These are phyloP conservation scores for Embiotoca jacksoni DNA, from an alignment of 2,113 vertebrate species.

Conservation along the genomic window DNA sequence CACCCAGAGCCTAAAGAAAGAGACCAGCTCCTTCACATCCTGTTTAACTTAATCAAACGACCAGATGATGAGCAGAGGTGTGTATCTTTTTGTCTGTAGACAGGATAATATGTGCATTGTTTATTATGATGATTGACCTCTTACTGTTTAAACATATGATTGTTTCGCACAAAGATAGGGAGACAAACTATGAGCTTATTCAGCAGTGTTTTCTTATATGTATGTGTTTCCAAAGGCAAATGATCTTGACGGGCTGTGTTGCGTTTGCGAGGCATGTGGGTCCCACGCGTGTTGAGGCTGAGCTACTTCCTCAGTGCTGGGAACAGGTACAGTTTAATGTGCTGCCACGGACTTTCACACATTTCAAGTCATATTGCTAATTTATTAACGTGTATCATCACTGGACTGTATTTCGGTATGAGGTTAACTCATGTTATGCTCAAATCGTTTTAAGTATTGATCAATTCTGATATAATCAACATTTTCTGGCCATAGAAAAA, in stretches of 20 bases:
- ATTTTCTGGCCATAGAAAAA: too few species aligned
- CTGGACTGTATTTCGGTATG: not conserved
- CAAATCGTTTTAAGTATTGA: not conserved
- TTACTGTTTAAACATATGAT: not conserved
- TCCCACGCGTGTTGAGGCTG: slow-evolving; percentile 96
- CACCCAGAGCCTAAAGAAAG: slow-evolving; percentile 98
- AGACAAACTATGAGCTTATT: not conserved
- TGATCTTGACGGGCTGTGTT: slow-evolving; percentile 98
- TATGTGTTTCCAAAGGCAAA: slow-evolving; percentile 88
- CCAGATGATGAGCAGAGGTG: slow-evolving; percentile 99
- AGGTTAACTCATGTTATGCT: slow-evolving; percentile 3
- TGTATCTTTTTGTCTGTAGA: slow-evolving; percentile 4
- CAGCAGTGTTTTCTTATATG: slow-evolving; percentile 8
- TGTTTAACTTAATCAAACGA: slow-evolving; percentile 99
- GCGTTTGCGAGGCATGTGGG: slow-evolving; percentile 97
- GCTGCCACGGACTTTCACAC: too few species aligned
- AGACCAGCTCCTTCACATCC: slow-evolving; percentile 98
- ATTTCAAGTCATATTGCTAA: too few species aligned
- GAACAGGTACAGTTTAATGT: slow-evolving; percentile 89
- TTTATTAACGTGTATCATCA: too few species aligned
- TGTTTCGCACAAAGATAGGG: not conserved
- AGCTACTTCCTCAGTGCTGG: slow-evolving; percentile 98
- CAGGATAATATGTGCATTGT: not conserved
- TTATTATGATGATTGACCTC: not conserved
- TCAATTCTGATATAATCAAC: too few species aligned